These are phyloP conservation scores for Sibirionetta formosa DNA, from an alignment of 2,797 vertebrate species.

Conservation along the genomic window DNA sequence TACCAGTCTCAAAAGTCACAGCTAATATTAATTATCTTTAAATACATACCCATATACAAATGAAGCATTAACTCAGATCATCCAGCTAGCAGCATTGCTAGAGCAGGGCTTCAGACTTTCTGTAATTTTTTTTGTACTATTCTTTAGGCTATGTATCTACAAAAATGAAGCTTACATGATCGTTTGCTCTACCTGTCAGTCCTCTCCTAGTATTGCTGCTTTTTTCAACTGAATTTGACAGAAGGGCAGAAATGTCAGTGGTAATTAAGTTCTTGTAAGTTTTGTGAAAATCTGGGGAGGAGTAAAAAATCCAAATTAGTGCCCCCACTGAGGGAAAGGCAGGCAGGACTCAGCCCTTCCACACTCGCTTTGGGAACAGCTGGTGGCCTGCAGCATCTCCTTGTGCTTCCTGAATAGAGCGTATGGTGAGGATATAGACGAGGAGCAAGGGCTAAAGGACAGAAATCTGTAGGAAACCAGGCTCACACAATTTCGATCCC, in stretches of 20 bases:
- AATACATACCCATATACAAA: slow-evolving; percentile 35
- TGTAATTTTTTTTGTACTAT: background rate
- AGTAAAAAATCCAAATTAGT: background rate
- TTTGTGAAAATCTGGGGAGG: background rate
- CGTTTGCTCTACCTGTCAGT: slow-evolving; percentile 10
- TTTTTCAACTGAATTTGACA: background rate
- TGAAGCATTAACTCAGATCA: slow-evolving; percentile 21
- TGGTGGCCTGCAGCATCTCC: slow-evolving; percentile 25
- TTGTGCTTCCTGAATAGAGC: background rate
- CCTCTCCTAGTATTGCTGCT: background rate
- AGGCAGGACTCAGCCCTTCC: slow-evolving; percentile 6
- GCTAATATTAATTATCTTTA: slow-evolving; percentile 73
- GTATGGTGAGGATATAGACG: background rate
- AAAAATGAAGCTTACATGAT: background rate
- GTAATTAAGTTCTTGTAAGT: slow-evolving; percentile 39
- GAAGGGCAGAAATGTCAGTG: background rate
- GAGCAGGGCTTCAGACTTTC: background rate
- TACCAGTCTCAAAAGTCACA: slow-evolving; percentile 64
- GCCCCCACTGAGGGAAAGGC: background rate
- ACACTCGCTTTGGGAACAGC: background rate
- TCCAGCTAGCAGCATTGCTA: background rate
- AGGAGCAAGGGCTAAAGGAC: slow-evolving; percentile 58
- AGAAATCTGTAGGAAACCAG: background rate
- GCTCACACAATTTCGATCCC: background rate
- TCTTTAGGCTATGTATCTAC: background rate